phyloP scores from a whole-genome alignment of 2,888 invertebrate genomes.

The Drosophila melanocephala region DNA sequence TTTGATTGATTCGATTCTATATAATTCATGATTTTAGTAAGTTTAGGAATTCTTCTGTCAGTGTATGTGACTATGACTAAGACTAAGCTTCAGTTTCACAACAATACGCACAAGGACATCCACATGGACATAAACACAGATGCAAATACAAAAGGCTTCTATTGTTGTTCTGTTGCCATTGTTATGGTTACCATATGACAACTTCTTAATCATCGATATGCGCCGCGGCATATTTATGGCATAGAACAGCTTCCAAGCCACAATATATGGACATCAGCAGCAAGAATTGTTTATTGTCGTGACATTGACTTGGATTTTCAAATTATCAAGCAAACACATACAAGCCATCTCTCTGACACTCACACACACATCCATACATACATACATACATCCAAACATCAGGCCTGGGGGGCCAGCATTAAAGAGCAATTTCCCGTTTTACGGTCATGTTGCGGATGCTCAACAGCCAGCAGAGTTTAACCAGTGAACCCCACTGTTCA shows the following conservation, averaged over 20 bases:
- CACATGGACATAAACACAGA: constrained; percentile 25
- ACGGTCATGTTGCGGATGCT: constrained; percentile 51
- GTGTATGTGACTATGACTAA: constrained; percentile 30
- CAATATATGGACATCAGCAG: constrained; percentile 18
- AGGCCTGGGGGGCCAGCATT: constrained; percentile 34
- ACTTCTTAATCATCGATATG: constrained; percentile 72
- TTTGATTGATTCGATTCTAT: background rate
- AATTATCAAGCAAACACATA: constrained; percentile 37
- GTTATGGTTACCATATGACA: constrained; percentile 52
- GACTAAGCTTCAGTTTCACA: background rate
- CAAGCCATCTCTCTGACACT: background rate
- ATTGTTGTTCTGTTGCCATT: constrained; percentile 47
- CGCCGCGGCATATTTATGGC: constrained; percentile 54
- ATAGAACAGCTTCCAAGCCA: constrained; percentile 23
- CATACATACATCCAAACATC: background rate
- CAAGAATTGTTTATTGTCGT: constrained; percentile 28
- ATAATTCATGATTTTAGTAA: background rate
- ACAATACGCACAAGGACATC: constrained; percentile 20
- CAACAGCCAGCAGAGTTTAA: constrained; percentile 24
- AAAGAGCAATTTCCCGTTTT: constrained; percentile 61
- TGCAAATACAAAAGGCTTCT: constrained; percentile 31
- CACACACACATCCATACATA: constrained; percentile 11
- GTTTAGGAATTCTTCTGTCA: constrained; percentile 14
- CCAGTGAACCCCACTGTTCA: background rate
- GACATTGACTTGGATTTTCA: constrained; percentile 42